Conservation (phyloP, 2,113 vertebrate genomes). For the Uropsilus gracilis region DNA sequence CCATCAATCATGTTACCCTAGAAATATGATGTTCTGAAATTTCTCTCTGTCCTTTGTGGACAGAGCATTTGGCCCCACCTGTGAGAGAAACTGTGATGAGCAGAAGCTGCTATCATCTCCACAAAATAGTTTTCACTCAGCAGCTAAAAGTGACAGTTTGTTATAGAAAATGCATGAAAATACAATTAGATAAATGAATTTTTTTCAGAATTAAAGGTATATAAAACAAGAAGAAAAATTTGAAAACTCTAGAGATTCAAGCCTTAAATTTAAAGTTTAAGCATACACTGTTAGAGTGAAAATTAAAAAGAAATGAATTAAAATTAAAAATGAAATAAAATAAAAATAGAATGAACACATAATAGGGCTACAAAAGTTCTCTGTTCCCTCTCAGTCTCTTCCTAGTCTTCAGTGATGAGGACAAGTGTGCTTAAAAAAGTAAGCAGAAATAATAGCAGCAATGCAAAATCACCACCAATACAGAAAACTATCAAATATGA, state of each 20-base stretch:
- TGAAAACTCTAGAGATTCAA: not conserved
- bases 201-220: constrained; percentile 37
- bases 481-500: not conserved
- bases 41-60: not conserved
- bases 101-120: not conserved
- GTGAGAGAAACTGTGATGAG: not conserved
- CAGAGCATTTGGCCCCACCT: not conserved
- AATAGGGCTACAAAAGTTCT: not conserved
- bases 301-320: no score
- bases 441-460: not conserved
- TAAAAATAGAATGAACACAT: not conserved
- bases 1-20: not conserved
- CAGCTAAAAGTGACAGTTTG: constrained; percentile 37
- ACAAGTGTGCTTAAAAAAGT: not conserved
- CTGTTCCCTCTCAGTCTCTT: not conserved
- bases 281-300: not conserved
- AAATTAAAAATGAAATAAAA: no score
- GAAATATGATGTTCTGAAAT: constrained; percentile 28
- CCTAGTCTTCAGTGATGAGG: not conserved
- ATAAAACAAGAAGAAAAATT: constrained; percentile 38
- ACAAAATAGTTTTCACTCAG: constrained; percentile 29
- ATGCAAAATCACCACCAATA: not conserved
- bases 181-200: constrained; percentile 51
- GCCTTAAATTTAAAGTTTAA: not conserved
- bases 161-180: constrained; percentile 62